phyloP scores from a whole-genome alignment of 2,797 vertebrate species.

The Halcyon smyrnensis region DNA sequence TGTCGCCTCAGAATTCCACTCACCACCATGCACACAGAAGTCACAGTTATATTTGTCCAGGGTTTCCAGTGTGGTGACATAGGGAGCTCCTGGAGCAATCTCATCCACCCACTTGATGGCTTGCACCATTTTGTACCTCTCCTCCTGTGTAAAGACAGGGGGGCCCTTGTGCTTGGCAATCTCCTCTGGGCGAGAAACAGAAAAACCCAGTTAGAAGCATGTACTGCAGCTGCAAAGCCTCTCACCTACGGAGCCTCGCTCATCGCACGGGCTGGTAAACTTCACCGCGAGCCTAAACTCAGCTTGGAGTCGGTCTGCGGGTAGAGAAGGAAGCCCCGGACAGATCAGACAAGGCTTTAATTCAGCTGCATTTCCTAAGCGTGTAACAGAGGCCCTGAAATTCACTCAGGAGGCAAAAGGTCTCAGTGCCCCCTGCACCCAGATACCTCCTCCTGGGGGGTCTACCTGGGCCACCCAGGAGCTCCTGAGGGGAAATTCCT shows the following conservation, averaged over 20 bases:
- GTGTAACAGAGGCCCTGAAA: not conserved
- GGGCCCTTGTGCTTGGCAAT: conserved; percentile 97
- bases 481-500: not conserved
- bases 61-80: conserved; percentile 94
- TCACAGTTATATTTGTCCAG: conserved; percentile 93
- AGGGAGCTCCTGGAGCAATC: conserved; percentile 93
- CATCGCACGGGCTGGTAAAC: not conserved
- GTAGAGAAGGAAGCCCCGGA: not conserved
- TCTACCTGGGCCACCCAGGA: not conserved
- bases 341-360: not conserved
- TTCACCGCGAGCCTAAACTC: not conserved
- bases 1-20: conserved; percentile 37
- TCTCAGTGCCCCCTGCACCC: not conserved
- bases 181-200: conserved; percentile 82
- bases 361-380: not conserved
- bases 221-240: not conserved
- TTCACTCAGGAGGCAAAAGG: not conserved
- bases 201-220: not conserved
- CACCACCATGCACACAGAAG: conserved; percentile 93
- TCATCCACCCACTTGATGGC: conserved; percentile 99
- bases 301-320: not conserved
- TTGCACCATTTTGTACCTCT: conserved; percentile 95
- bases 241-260: not conserved
- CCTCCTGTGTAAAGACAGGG: conserved; percentile 95
- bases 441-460: not conserved